Conservation (phyloP, 2,888 invertebrate genomes). For the Habrosyne pyritoides region DNA sequence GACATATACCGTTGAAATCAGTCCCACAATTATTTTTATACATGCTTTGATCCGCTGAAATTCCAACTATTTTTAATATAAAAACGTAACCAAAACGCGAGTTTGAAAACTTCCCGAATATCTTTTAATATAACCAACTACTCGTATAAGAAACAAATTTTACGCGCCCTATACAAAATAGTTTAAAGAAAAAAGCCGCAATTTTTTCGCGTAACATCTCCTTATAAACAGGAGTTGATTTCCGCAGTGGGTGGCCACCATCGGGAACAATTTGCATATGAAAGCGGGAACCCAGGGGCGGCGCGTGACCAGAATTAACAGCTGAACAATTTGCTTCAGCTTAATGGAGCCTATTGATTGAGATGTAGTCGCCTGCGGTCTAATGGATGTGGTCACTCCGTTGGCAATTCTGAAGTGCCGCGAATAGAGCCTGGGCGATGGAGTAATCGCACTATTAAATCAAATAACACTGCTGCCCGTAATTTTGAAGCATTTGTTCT, state of each 20-base stretch:
- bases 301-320: constrained; percentile 32
- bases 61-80: too few relatives aligned
- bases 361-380: constrained; percentile 1
- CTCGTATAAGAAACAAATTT: not conserved
- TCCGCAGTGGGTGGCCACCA: not conserved
- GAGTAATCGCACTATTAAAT: not conserved
- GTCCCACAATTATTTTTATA: too few relatives aligned
- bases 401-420: not conserved
- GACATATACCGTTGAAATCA: too few relatives aligned
- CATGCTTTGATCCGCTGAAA: too few relatives aligned
- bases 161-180: not conserved
- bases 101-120: too few relatives aligned
- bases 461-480: not conserved
- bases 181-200: not conserved
- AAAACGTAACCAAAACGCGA: too few relatives aligned
- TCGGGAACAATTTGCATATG: constrained; percentile 1
- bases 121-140: not conserved
- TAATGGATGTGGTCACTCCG: not conserved
- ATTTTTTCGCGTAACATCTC: not conserved
- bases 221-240: not conserved
- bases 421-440: not conserved
- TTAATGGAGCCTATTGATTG: constrained; percentile 1
- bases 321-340: constrained; percentile 8
- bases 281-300: constrained; percentile 1
- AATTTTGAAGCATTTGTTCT: not conserved